A percentile compares a stretch with the other conserved stretches of the same genome.
These are phyloP conservation scores for Argya squamiceps DNA, from an alignment of 2,797 vertebrate genomes.

Conservation along the genomic window DNA sequence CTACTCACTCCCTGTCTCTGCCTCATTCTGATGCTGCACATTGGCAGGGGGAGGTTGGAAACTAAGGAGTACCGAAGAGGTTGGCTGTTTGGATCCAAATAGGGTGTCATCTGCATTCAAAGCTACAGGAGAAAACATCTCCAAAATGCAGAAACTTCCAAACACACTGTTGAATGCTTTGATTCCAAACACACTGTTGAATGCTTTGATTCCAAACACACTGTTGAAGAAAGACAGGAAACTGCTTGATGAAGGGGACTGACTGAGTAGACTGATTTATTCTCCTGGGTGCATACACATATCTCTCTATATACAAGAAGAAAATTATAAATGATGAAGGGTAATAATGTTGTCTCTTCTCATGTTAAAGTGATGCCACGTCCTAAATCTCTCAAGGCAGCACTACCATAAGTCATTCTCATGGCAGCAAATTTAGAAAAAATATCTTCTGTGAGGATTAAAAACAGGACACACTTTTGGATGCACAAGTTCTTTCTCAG, in stretches of 20 bases:
- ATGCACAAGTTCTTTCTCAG: fast-evolving
- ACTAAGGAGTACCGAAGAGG: neutral
- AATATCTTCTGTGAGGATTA: neutral
- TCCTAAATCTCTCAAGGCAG: neutral
- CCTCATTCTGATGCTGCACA: neutral
- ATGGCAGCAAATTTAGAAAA: neutral
- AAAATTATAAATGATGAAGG: neutral
- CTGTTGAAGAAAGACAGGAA: neutral
- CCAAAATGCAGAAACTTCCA: neutral
- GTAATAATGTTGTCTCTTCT: neutral
- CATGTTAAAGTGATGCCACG: neutral
- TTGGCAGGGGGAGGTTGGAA: neutral
- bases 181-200: neutral
- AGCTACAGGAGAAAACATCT: neutral
- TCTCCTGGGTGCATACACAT: neutral
- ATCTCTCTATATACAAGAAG: neutral
- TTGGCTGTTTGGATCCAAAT: neutral
- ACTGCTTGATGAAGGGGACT: neutral
- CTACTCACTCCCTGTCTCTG: neutral
- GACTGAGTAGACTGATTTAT: neutral
- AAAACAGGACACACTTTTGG: neutral
- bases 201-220: neutral
- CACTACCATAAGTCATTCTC: neutral
- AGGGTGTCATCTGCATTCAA: neutral
- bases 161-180: neutral